Evolutionary conservation across 2,797 vertebrate genomes (phyloP).

Genomic region (Bucorvus abyssinicus): DNA sequence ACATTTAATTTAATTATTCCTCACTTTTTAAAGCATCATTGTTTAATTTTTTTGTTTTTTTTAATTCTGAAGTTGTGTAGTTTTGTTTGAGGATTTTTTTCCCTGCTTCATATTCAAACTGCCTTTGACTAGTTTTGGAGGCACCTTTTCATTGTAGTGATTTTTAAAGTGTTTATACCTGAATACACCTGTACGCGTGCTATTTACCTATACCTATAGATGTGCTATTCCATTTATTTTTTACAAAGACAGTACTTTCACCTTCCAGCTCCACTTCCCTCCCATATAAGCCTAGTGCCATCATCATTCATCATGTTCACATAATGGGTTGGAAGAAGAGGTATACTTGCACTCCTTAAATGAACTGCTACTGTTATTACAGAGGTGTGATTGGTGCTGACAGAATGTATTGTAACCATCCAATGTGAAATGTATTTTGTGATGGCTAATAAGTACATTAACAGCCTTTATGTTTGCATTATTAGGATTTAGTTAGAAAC

Average conservation of each 20-base stretch:
- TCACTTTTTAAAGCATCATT: background rate
- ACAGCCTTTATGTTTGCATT: slow-evolving; percentile 64
- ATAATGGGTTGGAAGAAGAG: slow-evolving; percentile 53
- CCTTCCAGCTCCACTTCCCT: slow-evolving; percentile 44
- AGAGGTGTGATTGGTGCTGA: slow-evolving; percentile 50
- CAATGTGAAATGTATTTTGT: slow-evolving; percentile 64
- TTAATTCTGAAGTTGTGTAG: background rate
- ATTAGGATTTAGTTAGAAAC: slow-evolving; percentile 66
- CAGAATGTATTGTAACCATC: slow-evolving; percentile 57
- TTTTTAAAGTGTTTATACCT: background rate
- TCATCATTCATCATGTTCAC: slow-evolving; percentile 53
- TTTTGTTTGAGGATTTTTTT: background rate
- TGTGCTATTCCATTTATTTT: background rate
- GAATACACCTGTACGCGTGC: background rate
- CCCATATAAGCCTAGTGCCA: background rate
- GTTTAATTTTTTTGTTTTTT: background rate
- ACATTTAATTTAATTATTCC: background rate
- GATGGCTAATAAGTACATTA: slow-evolving; percentile 64
- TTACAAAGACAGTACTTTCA: slow-evolving; percentile 35
- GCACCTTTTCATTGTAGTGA: background rate
- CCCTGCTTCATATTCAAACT: background rate
- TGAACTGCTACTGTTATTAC: slow-evolving; percentile 59
- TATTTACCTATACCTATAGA: background rate
- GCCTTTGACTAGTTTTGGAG: background rate
- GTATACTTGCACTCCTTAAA: slow-evolving; percentile 53